These are phyloP conservation scores for Meganola albula DNA, from an alignment of 2,888 invertebrate species.

Conservation along the genomic window DNA sequence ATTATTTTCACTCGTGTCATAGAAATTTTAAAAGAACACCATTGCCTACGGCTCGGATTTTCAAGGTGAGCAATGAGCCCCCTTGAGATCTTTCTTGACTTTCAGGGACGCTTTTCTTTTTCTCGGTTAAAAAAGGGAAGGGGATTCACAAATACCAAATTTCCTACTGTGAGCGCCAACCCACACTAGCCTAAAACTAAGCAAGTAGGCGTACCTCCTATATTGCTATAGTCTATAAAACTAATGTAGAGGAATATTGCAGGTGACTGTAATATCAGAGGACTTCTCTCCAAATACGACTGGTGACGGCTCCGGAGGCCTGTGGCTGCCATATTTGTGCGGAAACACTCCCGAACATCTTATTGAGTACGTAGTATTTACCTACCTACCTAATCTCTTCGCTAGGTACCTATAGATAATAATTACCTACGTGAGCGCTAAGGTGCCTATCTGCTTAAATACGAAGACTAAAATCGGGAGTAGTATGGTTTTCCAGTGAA, in stretches of 20 bases:
- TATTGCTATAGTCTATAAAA: background rate
- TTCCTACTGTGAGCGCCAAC: no score
- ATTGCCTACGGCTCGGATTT: background rate
- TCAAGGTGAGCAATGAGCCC: background rate
- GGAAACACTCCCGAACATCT: constrained; percentile 73
- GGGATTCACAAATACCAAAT: background rate
- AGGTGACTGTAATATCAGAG: constrained; percentile 82
- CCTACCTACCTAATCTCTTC: no score
- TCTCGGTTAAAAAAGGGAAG: background rate
- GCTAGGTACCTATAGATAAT: no score
- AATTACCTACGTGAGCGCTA: no score
- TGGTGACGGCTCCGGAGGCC: constrained; percentile 86
- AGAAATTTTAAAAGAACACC: background rate
- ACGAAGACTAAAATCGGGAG: no score
- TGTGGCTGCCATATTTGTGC: constrained; percentile 84
- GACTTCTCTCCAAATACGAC: constrained; percentile 84
- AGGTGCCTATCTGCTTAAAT: no score
- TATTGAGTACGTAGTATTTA: constrained; percentile 76
- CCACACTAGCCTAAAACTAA: no score
- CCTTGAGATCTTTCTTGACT: background rate
- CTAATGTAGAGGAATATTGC: constrained; percentile 4
- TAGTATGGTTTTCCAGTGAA: no score
- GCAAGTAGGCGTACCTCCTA: background rate
- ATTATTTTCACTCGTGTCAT: background rate
- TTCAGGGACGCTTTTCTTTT: background rate